Evolutionary conservation across 2,888 invertebrate genomes (phyloP).

Genomic region (Athripsodes cinereus): DNA sequence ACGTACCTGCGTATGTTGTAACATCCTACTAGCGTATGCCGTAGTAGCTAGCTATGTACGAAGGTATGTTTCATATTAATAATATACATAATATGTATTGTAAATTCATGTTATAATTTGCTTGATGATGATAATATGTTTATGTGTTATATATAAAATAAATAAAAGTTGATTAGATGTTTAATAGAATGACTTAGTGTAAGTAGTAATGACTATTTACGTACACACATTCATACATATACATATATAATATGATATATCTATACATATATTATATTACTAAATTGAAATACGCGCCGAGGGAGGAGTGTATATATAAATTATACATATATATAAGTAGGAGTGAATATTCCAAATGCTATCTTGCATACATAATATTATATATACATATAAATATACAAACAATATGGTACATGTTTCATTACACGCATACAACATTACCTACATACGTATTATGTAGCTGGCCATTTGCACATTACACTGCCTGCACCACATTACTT

Average conservation of each 20-base stretch:
- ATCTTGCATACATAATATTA: too few species aligned
- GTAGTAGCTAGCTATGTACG: conserved; percentile 5
- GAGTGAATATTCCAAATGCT: too few species aligned
- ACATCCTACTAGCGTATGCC: conserved; percentile 5
- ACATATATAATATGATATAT: background rate
- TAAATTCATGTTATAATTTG: conserved; percentile 7
- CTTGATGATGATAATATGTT: conserved; percentile 16
- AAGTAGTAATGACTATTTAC: conserved; percentile 22
- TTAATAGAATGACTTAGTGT: conserved; percentile 24
- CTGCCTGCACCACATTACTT: too few species aligned
- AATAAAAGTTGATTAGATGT: conserved; percentile 21
- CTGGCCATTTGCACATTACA: too few species aligned
- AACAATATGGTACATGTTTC: too few species aligned
- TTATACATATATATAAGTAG: background rate
- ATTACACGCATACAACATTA: too few species aligned
- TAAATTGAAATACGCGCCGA: too few species aligned
- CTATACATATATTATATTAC: too few species aligned
- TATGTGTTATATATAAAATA: conserved; percentile 17
- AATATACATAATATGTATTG: too few species aligned
- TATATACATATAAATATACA: too few species aligned
- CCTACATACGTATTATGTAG: too few species aligned
- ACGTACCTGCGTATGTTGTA: conserved; percentile 8
- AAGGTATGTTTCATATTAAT: conserved; percentile 19
- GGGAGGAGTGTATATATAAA: conserved; percentile 9
- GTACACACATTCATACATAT: conserved; percentile 1